Base-by-base conservation (phyloP, 2,113 vertebrate genomes). In the Rousettus leschenaultii region DNA sequence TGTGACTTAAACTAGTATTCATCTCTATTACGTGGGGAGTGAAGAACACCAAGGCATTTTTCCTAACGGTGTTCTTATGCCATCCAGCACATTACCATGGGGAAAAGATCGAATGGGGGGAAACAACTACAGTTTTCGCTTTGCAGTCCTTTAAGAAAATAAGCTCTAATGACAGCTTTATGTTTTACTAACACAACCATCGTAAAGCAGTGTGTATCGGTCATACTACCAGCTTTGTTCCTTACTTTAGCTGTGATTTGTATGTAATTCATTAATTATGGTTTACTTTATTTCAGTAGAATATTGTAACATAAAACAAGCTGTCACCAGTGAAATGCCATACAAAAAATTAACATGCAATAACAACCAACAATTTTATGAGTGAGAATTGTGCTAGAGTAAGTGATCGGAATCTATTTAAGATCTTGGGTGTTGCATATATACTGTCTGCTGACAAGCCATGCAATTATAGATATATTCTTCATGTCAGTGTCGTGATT, bases 401-500 rank as follows among this genome's bases (percentile, higher is more conserved):
- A 94, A 97, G 53, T 68, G 70, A n/a, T 89, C 77, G 40, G 6
- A 57, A 89, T 21, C 19, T 93, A n/a, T 94, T 97, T 78, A 97
- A 97, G 95, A 71, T 53, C 95, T 94, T 45, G 80, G 8, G 9
- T 96, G 53, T 86, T 95, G 73, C 4, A n/a, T 16, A 96, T 87
- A 12, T 77, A 48, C 3, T 94, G 19, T 71, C 13, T 79, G 65
- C 48, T 94, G 91, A 95, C 88, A 97, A 40, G 74, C 6, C 68
- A 68, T 53, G 92, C 73, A 96, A 97, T 98, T 97, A 82, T 66
- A 35, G 63, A 86, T 5, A 4, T 61, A n/a, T 74, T 79, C n/a
- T 95, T 98, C 95, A 71, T 91, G 95, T 97, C 96, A 97, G 35
- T 2, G 78, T 86, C 9, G 14, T 65, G 6, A 95, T 96, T 89